These are phyloP conservation scores for Oplegnathus fasciatus DNA, from an alignment of 2,113 vertebrate species.

Conservation along the genomic window DNA sequence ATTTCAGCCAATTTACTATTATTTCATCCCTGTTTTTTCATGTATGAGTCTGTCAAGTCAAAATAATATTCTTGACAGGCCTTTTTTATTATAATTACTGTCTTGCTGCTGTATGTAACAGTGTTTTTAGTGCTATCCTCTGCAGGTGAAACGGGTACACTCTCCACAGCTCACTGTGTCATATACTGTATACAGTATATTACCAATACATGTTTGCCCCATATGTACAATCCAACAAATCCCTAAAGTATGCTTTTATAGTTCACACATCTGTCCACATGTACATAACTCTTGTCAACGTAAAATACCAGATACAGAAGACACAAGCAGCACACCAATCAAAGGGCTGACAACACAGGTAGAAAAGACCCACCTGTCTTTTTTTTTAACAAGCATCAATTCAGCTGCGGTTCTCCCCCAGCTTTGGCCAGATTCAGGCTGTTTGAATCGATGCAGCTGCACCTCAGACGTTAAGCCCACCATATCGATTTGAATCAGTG, in stretches of 20 bases:
- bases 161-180: neutral
- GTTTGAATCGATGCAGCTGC: slow-evolving; percentile 3
- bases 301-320: neutral
- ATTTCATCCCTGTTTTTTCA: neutral
- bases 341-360: neutral
- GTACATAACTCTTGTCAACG: neutral
- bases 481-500: slow-evolving; percentile 15
- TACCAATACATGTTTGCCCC: too few relatives aligned
- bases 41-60: neutral
- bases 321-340: neutral
- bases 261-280: neutral
- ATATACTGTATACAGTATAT: too few relatives aligned
- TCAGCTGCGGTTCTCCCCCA: neutral
- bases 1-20: neutral
- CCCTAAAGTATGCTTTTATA: neutral
- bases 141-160: neutral
- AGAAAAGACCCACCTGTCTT: neutral
- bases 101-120: neutral
- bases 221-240: neutral
- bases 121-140: neutral
- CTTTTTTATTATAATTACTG: neutral
- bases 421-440: slow-evolving; percentile 5
- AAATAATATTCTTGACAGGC: neutral
- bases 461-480: slow-evolving; percentile 4
- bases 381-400: neutral